Conservation (phyloP, 2,113 vertebrate species). For the Tiliqua scincoides region DNA sequence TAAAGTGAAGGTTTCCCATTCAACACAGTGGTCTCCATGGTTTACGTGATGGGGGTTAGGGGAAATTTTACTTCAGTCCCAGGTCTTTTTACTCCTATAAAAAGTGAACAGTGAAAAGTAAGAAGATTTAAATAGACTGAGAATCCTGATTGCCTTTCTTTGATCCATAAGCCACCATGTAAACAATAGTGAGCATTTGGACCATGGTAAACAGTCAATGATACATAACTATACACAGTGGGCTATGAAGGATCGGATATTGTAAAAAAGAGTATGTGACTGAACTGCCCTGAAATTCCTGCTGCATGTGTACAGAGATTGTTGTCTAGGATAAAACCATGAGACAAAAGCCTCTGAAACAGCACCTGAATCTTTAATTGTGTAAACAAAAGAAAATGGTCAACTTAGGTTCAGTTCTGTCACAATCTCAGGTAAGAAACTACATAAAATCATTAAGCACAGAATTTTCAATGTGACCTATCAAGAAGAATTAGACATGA, state of each 20-base stretch:
- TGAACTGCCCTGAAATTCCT: background rate
- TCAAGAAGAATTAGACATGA: slow-evolving; percentile 30
- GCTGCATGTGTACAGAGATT: background rate
- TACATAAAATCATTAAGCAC: slow-evolving; percentile 14
- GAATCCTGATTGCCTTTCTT: background rate
- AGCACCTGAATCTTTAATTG: background rate
- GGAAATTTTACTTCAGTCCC: background rate
- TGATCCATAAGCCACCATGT: background rate
- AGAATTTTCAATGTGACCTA: slow-evolving; percentile 35
- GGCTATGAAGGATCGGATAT: background rate
- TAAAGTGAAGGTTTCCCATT: too few relatives aligned
- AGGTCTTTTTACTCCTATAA: background rate
- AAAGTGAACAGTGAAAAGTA: background rate
- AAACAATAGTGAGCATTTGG: background rate
- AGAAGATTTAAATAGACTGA: too few relatives aligned
- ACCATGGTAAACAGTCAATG: background rate
- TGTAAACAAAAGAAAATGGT: slow-evolving; percentile 4
- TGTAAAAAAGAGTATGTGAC: background rate
- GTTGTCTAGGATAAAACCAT: background rate
- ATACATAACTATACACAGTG: background rate
- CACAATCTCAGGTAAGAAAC: slow-evolving; percentile 21
- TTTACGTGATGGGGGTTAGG: background rate
- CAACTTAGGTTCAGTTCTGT: slow-evolving; percentile 8
- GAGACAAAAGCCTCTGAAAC: background rate
- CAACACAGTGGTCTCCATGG: background rate